Evolutionary conservation across 2,888 invertebrate species (phyloP).

Genomic region (Drosophila macrospina): DNA sequence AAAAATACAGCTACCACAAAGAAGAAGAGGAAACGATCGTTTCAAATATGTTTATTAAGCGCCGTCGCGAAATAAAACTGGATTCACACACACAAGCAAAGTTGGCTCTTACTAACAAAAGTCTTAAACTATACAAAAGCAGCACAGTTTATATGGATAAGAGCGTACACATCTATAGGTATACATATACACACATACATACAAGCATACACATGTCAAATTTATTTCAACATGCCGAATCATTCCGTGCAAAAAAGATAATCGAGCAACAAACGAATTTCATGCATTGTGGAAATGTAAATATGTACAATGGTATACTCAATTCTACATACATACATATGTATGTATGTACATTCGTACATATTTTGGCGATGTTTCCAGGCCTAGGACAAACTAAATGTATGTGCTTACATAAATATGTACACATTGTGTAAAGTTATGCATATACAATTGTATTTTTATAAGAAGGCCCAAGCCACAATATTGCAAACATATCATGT

Average conservation of each 20-base stretch:
- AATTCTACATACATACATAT: slow-evolving; percentile 8
- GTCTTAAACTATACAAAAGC: neutral
- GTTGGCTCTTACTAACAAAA: slow-evolving; percentile 1
- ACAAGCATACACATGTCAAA: slow-evolving; percentile 4
- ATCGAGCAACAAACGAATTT: slow-evolving; percentile 29
- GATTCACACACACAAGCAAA: slow-evolving; percentile 35
- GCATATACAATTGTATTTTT: no score
- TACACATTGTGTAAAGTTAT: neutral
- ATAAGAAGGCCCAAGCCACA: no score
- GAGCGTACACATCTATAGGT: neutral
- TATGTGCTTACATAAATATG: neutral
- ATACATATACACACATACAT: neutral
- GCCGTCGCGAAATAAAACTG: slow-evolving; percentile 57
- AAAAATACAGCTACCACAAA: slow-evolving; percentile 16
- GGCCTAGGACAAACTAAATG: neutral
- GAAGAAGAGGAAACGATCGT: slow-evolving; percentile 33
- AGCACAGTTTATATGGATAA: slow-evolving; percentile 1
- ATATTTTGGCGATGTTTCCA: neutral
- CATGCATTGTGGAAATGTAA: slow-evolving; percentile 24
- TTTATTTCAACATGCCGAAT: slow-evolving; percentile 35
- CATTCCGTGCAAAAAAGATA: slow-evolving; percentile 43
- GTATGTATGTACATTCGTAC: neutral
- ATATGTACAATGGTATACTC: neutral
- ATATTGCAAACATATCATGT: neutral
- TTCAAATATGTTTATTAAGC: slow-evolving; percentile 37